Conservation (phyloP, 2,113 vertebrate species). For the Pluvialis apricaria region DNA sequence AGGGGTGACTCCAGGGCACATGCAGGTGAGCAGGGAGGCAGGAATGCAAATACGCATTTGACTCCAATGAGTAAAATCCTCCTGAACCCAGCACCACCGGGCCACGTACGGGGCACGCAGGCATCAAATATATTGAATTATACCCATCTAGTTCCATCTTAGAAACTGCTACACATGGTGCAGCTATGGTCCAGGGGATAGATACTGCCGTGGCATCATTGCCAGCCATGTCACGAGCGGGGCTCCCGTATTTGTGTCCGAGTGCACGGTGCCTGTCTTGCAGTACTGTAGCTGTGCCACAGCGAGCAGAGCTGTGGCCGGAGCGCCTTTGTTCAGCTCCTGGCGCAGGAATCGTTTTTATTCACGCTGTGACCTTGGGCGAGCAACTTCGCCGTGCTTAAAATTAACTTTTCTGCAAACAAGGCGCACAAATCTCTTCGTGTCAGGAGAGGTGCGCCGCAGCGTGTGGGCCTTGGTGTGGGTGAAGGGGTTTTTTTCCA, state of each 20-base stretch:
- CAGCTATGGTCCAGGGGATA: neutral
- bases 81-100: fast-evolving
- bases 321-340: neutral
- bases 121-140: neutral
- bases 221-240: neutral
- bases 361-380: neutral
- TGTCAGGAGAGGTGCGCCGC: fast-evolving
- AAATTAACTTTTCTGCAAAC: conserved; percentile 20
- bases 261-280: neutral
- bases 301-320: neutral
- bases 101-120: fast-evolving
- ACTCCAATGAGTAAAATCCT: neutral
- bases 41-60: neutral
- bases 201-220: neutral
- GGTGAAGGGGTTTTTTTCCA: neutral
- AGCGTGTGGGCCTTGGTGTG: fast-evolving
- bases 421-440: fast-evolving
- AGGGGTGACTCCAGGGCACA: neutral
- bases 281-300: neutral
- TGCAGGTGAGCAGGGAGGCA: neutral
- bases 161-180: fast-evolving
- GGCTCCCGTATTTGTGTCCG: fast-evolving
- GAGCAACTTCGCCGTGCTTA: neutral
- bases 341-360: neutral
- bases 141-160: fast-evolving